Evolutionary conservation across 1,140 invertebrate genomes (phyloP).

Genomic region (Pentalonia nigronervosa): DNA sequence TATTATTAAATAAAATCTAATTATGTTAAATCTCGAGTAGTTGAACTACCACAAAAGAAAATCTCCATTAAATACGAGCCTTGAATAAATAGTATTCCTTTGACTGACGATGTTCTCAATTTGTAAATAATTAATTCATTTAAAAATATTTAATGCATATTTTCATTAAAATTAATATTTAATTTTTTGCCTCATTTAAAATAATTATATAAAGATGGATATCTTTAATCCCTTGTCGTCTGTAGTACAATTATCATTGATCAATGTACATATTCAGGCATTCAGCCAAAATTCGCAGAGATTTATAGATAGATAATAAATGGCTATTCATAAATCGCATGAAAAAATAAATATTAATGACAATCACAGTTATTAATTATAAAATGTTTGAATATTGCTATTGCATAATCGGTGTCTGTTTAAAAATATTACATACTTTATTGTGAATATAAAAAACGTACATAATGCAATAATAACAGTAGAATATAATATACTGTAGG

Average conservation of each 20-base stretch:
- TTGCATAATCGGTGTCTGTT: background rate
- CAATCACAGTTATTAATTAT: background rate
- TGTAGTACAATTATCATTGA: background rate
- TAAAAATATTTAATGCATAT: background rate
- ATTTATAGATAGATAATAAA: background rate
- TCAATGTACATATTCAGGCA: background rate
- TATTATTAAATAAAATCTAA: conserved; percentile 9
- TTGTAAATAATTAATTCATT: background rate
- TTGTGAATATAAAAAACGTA: background rate
- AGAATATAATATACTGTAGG: background rate
- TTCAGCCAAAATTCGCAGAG: background rate
- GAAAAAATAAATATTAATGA: background rate
- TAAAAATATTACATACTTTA: background rate
- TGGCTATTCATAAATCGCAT: background rate
- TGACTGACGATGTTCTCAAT: background rate
- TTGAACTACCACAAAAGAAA: background rate
- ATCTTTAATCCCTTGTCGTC: no score
- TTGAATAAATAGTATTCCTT: conserved; percentile 1
- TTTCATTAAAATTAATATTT: conserved; percentile 13
- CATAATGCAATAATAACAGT: background rate
- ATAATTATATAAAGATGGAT: background rate
- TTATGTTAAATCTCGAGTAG: background rate
- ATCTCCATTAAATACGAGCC: background rate
- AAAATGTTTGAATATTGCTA: background rate
- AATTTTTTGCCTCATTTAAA: background rate